Conservation (phyloP, 2,113 vertebrate genomes). For the Thamnaconus septentrionalis region DNA sequence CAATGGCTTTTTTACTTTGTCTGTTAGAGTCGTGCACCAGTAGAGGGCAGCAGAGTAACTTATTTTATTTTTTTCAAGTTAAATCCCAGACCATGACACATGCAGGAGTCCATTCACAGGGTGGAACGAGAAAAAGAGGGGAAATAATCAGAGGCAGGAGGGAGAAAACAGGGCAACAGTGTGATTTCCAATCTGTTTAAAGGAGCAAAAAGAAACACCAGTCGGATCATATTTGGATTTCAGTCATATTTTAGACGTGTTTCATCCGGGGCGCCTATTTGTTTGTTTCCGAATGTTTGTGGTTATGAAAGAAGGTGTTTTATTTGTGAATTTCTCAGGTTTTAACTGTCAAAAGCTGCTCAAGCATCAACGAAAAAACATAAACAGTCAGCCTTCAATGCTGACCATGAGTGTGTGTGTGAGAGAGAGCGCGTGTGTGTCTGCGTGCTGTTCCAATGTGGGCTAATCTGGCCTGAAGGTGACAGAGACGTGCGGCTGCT, state of each 20-base stretch:
- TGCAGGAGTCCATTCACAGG: slow-evolving; percentile 29
- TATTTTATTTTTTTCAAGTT: not conserved
- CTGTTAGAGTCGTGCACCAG: slow-evolving; percentile 22
- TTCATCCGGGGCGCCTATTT: too few relatives aligned
- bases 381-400: too few relatives aligned
- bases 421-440: slow-evolving; percentile 9
- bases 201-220: not conserved
- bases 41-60: slow-evolving; percentile 58
- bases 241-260: too few relatives aligned
- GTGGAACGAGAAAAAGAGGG: not conserved
- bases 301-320: too few relatives aligned
- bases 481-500: slow-evolving; percentile 59
- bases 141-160: too few relatives aligned
- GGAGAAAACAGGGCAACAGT: not conserved
- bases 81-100: slow-evolving; percentile 30
- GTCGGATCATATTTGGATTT: too few relatives aligned
- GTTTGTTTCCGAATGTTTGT: too few relatives aligned
- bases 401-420: not conserved
- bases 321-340: not conserved
- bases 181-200: slow-evolving; percentile 31
- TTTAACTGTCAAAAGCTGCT: not conserved
- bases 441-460: slow-evolving; percentile 46
- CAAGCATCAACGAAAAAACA: too few relatives aligned
- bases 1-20: too few relatives aligned
- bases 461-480: slow-evolving; percentile 71